Evolutionary conservation across 2,888 invertebrate species (phyloP), one percentile per base, ranked within the genome.

Genomic region (Balanococcus diminutus): DNA sequence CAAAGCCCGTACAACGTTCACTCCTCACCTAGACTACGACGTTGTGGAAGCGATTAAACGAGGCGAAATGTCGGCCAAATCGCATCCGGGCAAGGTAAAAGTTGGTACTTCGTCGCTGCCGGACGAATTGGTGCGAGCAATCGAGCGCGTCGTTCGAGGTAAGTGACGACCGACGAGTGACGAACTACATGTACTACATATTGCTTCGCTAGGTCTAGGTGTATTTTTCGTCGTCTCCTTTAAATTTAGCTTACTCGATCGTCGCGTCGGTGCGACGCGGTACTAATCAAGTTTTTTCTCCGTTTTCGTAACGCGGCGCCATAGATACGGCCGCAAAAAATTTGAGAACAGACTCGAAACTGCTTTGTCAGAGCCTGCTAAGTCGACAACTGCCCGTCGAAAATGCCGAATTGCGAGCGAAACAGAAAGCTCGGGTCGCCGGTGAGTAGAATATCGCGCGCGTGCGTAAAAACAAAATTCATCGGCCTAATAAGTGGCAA

Each of bases 1-100:
- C n/a, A 22, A 75, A 19, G 25, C 72, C 16, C 16, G 39, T 36
- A 67, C 42, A 25, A 67, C 9, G 6, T 8, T 82, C 4, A 89
- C 89, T 85, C 87, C 88, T 14, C 87, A 87, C 19, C 39, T 89
- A 84, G 88, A 88, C 86, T 42, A 81, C 31, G 42, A 87, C 6
- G 87, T 89, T 0, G 56, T 87, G 4, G 86, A 88, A 11, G 87
- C 86, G 25, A 81, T 89, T 16, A 89, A 92, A 81, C 91, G 92
- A 46, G 90, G 92, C 86, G 90, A 90, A 87, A 88, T 91, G 22
- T 95, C 94, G 89, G 93, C 94, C 0, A 92, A 93, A 84, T 92
- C 92, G 86, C 96, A 96, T 90, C 95, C 95, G 0, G 96, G 96
- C 32, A 91, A 93, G 81, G 90, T 92, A 0, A 91, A 91, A 87